Percentiles rank a stretch among this genome's conserved stretches.
These are phyloP conservation scores for Noctuana brunneofusca DNA, from an alignment of 2,888 invertebrate genomes.

Conservation along the genomic window DNA sequence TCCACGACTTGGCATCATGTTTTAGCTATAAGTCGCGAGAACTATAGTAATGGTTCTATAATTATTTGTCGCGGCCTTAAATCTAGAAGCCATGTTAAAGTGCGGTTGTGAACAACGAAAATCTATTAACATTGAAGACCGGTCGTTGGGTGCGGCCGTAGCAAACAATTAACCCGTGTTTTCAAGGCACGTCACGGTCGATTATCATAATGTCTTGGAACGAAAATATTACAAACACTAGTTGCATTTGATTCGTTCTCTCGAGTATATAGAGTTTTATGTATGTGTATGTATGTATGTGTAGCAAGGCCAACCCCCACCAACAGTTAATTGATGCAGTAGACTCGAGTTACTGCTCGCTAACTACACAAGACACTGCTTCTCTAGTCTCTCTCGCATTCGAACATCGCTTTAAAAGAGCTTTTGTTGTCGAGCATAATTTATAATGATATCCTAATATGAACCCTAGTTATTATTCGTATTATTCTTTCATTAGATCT, in stretches of 20 bases:
- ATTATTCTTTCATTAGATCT: conserved; percentile 83
- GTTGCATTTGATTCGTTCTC: conserved; percentile 62
- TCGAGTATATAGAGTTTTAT: conserved; percentile 50
- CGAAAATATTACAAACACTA: conserved; percentile 39
- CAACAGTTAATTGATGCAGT: conserved; percentile 81
- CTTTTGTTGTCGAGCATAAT: conserved; percentile 79
- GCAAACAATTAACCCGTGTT: conserved; percentile 31
- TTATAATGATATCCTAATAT: conserved; percentile 78
- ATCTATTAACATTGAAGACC: conserved; percentile 9
- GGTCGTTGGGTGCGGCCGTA: conserved; percentile 25
- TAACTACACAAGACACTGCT: conserved; percentile 71
- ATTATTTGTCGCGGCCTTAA: conserved; percentile 7
- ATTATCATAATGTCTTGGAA: conserved; percentile 46
- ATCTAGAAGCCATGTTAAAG: background rate
- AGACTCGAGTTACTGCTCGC: conserved; percentile 74
- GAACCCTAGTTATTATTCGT: conserved; percentile 77
- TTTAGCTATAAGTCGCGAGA: conserved; percentile 4
- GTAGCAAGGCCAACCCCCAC: conserved; percentile 64
- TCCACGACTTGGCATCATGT: conserved; percentile 10
- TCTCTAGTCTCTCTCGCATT: conserved; percentile 81
- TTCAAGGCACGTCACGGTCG: conserved; percentile 45
- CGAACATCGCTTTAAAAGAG: conserved; percentile 70
- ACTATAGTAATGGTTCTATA: background rate
- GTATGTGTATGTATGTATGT: conserved; percentile 46
- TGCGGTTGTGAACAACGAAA: conserved; percentile 12